Evolutionary conservation across 2,113 vertebrate genomes (phyloP).

Genomic region (Clarias macrocephalus): DNA sequence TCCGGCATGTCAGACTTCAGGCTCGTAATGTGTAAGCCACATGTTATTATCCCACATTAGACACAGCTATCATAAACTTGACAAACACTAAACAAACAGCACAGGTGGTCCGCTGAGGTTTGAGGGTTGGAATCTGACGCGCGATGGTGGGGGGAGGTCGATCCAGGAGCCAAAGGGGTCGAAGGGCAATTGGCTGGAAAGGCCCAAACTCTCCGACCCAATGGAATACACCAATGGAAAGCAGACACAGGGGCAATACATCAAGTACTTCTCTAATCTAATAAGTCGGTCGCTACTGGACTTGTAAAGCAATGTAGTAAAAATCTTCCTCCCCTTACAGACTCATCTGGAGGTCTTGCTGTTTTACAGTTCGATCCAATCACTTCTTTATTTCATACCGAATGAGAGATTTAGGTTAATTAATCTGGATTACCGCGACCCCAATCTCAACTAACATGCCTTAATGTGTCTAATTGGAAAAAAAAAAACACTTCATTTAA

Average conservation of each 20-base stretch:
- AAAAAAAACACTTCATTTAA: not conserved
- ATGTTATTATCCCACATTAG: conserved; percentile 64
- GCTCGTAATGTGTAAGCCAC: conserved; percentile 63
- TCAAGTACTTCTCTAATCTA: not conserved
- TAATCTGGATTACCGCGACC: not conserved
- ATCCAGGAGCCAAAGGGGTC: conserved; percentile 28
- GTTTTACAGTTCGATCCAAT: not conserved
- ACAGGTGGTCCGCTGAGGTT: conserved; percentile 66
- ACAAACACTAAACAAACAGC: conserved; percentile 71
- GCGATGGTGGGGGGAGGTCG: conserved; percentile 16
- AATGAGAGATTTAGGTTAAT: not conserved
- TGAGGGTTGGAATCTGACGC: conserved; percentile 7
- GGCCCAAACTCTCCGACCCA: conserved; percentile 6
- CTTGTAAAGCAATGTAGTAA: not conserved
- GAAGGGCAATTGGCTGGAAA: conserved; percentile 21
- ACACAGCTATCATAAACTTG: conserved; percentile 70
- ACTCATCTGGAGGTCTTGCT: not conserved
- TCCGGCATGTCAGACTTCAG: conserved; percentile 33
- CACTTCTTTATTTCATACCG: not conserved
- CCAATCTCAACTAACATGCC: not conserved
- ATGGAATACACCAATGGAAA: conserved; percentile 6
- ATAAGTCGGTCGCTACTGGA: not conserved
- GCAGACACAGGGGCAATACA: not conserved
- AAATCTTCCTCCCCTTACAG: not conserved
- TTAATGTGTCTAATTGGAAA: not conserved